Evolutionary conservation across 1,140 invertebrate species (phyloP).

Genomic region (Nilaparvata lugens): DNA sequence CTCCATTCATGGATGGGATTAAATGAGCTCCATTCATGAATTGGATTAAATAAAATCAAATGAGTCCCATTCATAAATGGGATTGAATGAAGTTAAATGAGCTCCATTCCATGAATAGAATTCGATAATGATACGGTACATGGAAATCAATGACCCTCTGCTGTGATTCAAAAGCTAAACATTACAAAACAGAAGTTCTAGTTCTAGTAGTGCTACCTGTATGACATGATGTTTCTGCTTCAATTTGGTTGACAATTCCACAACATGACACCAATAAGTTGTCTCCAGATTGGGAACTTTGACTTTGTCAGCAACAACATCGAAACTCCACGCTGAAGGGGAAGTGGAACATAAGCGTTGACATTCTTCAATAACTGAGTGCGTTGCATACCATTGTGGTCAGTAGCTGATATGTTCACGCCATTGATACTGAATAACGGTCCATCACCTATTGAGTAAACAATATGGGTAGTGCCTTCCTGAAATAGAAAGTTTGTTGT

Average conservation of each 20-base stretch:
- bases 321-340: slow-evolving; percentile 44
- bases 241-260: slow-evolving; percentile 58
- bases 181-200: too few relatives aligned
- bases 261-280: slow-evolving; percentile 92
- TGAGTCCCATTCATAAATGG: too few relatives aligned
- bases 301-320: slow-evolving; percentile 48
- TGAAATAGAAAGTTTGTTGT: slow-evolving; percentile 33
- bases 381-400: slow-evolving; percentile 60
- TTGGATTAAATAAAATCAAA: too few relatives aligned
- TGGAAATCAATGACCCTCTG: too few relatives aligned
- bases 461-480: slow-evolving; percentile 81
- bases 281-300: slow-evolving; percentile 78
- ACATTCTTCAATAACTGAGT: slow-evolving; percentile 61
- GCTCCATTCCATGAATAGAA: too few relatives aligned
- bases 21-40: too few relatives aligned
- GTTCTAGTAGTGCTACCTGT: too few relatives aligned
- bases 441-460: slow-evolving; percentile 65
- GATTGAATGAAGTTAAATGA: too few relatives aligned
- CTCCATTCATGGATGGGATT: too few relatives aligned
- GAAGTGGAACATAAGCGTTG: slow-evolving; percentile 38
- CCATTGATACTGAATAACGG: slow-evolving; percentile 50
- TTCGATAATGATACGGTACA: too few relatives aligned
- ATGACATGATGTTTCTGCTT: slow-evolving; percentile 74
- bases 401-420: slow-evolving; percentile 45
- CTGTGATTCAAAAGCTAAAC: too few relatives aligned